Conservation (phyloP, 2,797 vertebrate genomes). For the Crax fasciolata region DNA sequence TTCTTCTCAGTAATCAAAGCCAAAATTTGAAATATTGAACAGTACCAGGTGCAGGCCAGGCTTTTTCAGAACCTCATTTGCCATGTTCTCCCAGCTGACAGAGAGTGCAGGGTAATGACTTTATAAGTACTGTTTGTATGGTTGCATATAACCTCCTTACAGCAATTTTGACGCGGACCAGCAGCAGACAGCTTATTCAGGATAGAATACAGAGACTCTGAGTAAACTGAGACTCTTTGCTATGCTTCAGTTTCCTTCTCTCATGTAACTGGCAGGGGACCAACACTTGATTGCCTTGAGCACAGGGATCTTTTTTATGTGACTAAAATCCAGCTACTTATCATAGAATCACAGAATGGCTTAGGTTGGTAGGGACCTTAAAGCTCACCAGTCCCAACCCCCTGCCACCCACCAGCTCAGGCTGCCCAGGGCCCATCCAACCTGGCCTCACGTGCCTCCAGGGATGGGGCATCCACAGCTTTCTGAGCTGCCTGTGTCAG, state of each 20-base stretch:
- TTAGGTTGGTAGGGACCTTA: too few species aligned
- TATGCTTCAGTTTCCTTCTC: background rate
- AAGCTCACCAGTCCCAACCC: too few species aligned
- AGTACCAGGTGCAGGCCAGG: background rate
- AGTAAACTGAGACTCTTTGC: background rate
- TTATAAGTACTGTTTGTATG: background rate
- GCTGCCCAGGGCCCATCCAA: too few species aligned
- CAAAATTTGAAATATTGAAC: background rate
- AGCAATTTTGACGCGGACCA: background rate
- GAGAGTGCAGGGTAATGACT: background rate
- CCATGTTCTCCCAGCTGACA: background rate
- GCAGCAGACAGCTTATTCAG: background rate
- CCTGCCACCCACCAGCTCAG: too few species aligned
- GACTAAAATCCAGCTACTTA: background rate
- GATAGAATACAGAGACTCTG: background rate
- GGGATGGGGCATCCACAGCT: too few species aligned
- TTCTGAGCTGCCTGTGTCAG: too few species aligned
- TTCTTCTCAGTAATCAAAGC: background rate
- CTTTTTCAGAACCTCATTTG: background rate
- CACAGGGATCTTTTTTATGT: too few species aligned
- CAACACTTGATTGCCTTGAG: background rate
- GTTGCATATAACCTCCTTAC: background rate
- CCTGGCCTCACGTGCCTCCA: too few species aligned
- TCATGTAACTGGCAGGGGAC: background rate
- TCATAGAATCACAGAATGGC: too few species aligned